Evolutionary conservation across 2,797 vertebrate species (phyloP).

Genomic region (Columba guinea): DNA sequence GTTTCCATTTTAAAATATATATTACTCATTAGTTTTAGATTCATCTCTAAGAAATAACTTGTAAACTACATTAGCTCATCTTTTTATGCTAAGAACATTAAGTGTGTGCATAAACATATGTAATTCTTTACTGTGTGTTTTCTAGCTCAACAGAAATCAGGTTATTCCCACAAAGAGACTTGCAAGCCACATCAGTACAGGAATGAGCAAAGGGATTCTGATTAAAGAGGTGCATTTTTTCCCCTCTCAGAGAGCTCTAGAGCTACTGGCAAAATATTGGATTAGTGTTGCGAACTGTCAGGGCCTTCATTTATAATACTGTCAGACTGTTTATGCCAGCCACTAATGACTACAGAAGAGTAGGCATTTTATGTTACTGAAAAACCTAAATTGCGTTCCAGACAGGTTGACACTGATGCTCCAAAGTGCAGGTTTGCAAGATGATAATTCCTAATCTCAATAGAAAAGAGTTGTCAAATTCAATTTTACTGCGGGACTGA

Average conservation of each 20-base stretch:
- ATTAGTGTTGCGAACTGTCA: conserved; percentile 12
- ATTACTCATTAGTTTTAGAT: not conserved
- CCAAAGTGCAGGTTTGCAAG: conserved; percentile 45
- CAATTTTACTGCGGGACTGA: conserved; percentile 61
- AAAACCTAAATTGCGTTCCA: conserved; percentile 62
- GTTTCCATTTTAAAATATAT: not conserved
- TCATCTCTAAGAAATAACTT: not conserved
- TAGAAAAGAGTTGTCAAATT: conserved; percentile 70
- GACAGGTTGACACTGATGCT: conserved; percentile 62
- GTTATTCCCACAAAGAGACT: not conserved
- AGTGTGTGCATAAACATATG: not conserved
- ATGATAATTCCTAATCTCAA: conserved; percentile 68
- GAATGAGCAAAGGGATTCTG: not conserved
- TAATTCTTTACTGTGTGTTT: not conserved
- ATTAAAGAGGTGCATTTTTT: not conserved
- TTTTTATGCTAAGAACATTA: not conserved
- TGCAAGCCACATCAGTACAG: not conserved
- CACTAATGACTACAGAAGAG: conserved; percentile 50
- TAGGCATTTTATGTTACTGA: conserved; percentile 44
- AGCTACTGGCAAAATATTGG: conserved; percentile 12
- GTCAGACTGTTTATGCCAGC: conserved; percentile 57
- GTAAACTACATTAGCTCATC: not conserved
- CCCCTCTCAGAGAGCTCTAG: not conserved
- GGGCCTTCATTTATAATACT: conserved; percentile 45
- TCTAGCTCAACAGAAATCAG: not conserved